Conservation (phyloP, 1,140 invertebrate genomes). For the Procambarus virginalis region DNA sequence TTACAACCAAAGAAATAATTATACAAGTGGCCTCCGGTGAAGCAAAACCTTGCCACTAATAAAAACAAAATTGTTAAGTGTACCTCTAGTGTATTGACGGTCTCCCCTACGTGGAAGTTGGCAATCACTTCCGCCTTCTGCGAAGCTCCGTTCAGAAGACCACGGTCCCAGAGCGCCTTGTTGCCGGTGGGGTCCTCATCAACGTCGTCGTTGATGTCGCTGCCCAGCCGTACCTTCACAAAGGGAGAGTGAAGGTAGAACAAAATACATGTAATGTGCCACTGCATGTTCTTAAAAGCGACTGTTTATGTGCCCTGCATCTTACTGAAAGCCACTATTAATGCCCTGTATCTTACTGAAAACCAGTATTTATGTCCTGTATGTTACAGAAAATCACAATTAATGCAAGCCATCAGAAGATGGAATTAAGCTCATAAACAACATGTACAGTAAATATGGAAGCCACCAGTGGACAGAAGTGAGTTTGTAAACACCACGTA, state of each 20-base stretch:
- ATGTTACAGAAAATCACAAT: no score
- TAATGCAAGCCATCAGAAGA: no score
- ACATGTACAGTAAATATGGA: neutral
- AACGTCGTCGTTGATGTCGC: conserved; percentile 95
- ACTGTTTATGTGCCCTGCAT: neutral
- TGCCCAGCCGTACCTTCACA: conserved; percentile 85
- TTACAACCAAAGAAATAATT: no score
- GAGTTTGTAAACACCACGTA: no score
- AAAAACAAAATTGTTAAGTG: neutral
- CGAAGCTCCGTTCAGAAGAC: conserved; percentile 95
- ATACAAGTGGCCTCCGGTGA: no score
- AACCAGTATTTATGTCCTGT: no score
- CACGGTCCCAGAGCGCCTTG: conserved; percentile 98
- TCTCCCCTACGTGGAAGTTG: conserved; percentile 70
- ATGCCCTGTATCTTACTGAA: no score
- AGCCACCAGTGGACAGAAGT: no score
- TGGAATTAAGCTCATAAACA: no score
- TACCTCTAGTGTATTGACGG: conserved; percentile 69
- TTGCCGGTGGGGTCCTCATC: conserved; percentile 99
- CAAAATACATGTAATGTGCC: no score
- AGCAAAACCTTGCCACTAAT: neutral
- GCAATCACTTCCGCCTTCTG: conserved; percentile 94
- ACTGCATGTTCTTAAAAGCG: no score
- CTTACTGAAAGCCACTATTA: neutral
- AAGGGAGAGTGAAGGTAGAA: conserved; percentile 40